Percentiles rank a stretch among this genome's conserved stretches.
phyloP scores from a whole-genome alignment of 2,888 invertebrate species.

The Anthophora plumipes region DNA sequence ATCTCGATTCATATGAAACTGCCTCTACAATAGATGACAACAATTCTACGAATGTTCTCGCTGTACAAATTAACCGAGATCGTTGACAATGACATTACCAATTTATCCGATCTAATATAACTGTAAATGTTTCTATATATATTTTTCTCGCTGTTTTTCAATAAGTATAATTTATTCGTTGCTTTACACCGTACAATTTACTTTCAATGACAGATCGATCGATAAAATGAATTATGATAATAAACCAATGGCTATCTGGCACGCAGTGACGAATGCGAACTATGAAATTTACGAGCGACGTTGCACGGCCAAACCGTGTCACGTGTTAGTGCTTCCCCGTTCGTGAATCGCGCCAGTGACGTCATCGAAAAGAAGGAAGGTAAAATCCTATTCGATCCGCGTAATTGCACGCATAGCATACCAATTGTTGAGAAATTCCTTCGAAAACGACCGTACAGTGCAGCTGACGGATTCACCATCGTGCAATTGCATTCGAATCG shows the following conservation, averaged over 20 bases:
- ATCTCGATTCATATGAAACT: slow-evolving; percentile 11
- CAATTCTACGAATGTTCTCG: not conserved
- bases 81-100: slow-evolving; percentile 1
- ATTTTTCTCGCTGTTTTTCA: too few species aligned
- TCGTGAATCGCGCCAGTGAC: slow-evolving; percentile 11
- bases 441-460: not conserved
- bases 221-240: slow-evolving; percentile 6
- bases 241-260: not conserved
- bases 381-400: slow-evolving; percentile 44
- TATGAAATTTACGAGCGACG: not conserved
- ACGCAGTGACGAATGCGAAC: not conserved
- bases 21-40: not conserved
- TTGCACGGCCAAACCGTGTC: not conserved
- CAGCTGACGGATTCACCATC: not conserved
- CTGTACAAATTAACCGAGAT: not conserved
- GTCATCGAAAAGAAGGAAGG: slow-evolving; percentile 38
- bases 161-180: too few species aligned
- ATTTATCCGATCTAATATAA: not conserved
- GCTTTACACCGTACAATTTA: not conserved
- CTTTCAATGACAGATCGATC: not conserved
- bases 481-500: not conserved
- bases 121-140: not conserved
- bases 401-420: slow-evolving; percentile 22
- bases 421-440: slow-evolving; percentile 28
- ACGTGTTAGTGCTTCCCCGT: slow-evolving; percentile 31